These are phyloP conservation scores for Corella eumyota DNA, from an alignment of 23 tunicate genomes.

Conservation along the genomic window DNA sequence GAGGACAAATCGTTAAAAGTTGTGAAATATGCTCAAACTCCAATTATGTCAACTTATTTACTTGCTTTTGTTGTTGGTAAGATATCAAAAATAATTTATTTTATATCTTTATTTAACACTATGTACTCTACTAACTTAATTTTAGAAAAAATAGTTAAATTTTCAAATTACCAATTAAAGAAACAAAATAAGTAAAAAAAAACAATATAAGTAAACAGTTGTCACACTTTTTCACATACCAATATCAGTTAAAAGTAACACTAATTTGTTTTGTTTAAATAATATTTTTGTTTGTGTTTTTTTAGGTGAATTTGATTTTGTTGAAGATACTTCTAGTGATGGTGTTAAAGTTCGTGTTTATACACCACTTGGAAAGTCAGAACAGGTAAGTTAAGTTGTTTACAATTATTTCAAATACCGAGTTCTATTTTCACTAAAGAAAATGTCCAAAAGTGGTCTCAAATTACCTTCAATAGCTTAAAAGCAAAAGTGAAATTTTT, in stretches of 20 bases:
- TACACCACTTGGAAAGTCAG: conserved; percentile 73
- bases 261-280: background rate
- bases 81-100: background rate
- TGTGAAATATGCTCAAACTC: conserved; percentile 68
- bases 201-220: too few relatives aligned
- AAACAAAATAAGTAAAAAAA: too few relatives aligned
- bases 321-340: conserved; percentile 29
- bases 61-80: conserved; percentile 96
- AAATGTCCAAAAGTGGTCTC: background rate
- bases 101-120: too few relatives aligned
- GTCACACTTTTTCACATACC: too few relatives aligned
- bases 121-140: too few relatives aligned
- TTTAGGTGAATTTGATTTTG: conserved; percentile 81
- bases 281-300: background rate
- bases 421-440: background rate
- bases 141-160: too few relatives aligned
- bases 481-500: too few relatives aligned
- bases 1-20: conserved; percentile 46
- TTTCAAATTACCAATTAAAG: too few relatives aligned
- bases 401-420: conserved; percentile 3
- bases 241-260: too few relatives aligned
- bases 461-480: background rate
- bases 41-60: conserved; percentile 96
- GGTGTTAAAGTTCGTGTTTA: conserved; percentile 89
- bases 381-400: conserved; percentile 19